Conservation (phyloP, 2,113 vertebrate genomes). For the Turnix velox region DNA sequence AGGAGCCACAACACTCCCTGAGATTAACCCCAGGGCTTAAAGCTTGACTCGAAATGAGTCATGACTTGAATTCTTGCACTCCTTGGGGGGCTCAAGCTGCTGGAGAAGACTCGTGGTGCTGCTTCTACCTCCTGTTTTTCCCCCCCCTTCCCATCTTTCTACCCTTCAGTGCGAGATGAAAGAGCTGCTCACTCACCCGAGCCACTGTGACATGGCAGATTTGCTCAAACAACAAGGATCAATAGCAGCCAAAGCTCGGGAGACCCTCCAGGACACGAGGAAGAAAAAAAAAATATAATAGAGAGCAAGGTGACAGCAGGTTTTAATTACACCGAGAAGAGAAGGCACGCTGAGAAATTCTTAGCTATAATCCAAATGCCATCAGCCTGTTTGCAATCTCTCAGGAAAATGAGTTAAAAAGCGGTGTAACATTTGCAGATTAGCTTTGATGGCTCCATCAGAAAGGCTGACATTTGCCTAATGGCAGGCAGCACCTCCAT, state of each 20-base stretch:
- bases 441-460: constrained; percentile 60
- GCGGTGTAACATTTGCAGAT: constrained; percentile 57
- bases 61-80: not conserved
- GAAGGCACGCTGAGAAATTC: constrained; percentile 34
- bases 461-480: constrained; percentile 67
- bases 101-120: not conserved
- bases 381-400: constrained; percentile 54
- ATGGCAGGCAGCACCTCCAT: constrained; percentile 68
- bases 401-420: constrained; percentile 62
- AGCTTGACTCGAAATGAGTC: not conserved
- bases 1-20: accelerated
- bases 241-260: not conserved
- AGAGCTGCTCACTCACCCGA: not conserved
- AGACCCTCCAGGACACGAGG: not conserved
- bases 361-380: constrained; percentile 74
- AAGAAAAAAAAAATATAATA: constrained; percentile 2
- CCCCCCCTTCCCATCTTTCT: not conserved
- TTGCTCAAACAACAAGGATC: constrained; percentile 13
- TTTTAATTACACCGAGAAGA: constrained; percentile 50
- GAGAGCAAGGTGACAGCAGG: constrained; percentile 27
- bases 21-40: not conserved
- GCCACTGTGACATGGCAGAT: not conserved
- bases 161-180: not conserved
- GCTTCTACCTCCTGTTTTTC: accelerated
- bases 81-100: not conserved